Percentiles rank a stretch among this genome's conserved stretches.
These are phyloP conservation scores for Temnopleurus reevesii DNA, from an alignment of 53 echinoderm and acorn worm species.

Conservation along the genomic window DNA sequence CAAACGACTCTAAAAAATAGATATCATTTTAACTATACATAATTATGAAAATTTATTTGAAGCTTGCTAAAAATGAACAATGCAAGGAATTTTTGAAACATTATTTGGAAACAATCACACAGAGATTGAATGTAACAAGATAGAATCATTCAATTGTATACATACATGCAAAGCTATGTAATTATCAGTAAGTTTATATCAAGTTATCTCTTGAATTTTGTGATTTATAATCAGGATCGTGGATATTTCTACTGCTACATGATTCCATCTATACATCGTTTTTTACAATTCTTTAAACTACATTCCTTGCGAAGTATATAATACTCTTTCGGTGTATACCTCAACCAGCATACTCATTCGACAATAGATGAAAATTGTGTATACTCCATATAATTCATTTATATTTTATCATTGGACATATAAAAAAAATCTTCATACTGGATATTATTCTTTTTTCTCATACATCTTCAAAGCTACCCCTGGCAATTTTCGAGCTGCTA, in stretches of 20 bases:
- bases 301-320: not conserved
- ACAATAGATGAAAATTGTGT: not conserved
- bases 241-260: not conserved
- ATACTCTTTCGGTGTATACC: not conserved
- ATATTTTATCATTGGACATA: not conserved
- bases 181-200: not conserved
- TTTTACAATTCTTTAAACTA: not conserved
- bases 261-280: not conserved
- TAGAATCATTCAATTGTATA: not conserved
- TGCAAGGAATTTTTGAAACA: conserved; percentile 32
- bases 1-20: not conserved
- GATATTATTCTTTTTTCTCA: not conserved
- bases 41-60: conserved; percentile 34
- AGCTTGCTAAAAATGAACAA: conserved; percentile 35
- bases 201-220: not conserved
- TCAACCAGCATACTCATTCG: not conserved
- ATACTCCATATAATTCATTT: conserved; percentile 13
- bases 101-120: not conserved
- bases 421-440: not conserved
- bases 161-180: not conserved
- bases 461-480: conserved; percentile 17
- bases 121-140: not conserved
- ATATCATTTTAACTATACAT: not conserved
- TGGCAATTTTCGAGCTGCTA: conserved; percentile 18
- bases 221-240: not conserved